Evolutionary conservation across 2,113 vertebrate species (phyloP), one percentile per base, ranked within the genome.

Genomic region (Tretioscincus oriximinensis): DNA sequence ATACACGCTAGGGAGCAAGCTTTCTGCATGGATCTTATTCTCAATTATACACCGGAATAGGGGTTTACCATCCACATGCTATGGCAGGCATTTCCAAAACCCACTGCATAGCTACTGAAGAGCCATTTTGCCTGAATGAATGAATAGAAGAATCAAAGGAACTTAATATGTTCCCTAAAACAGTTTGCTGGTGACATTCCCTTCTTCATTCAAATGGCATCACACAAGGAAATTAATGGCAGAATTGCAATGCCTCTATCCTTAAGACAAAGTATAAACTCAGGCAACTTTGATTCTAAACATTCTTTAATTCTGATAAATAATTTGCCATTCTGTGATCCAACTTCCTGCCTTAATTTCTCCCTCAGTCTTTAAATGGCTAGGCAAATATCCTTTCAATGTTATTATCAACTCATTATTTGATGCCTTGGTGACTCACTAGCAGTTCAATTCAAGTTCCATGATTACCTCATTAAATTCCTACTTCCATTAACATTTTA

Each of bases 401-500:
- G 85, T 85, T 24, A 87, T 79, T 77, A 86, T 76, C 51, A 73
- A 47, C 24, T 83, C 7, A 83, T 75, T 28, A 79, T 47, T 85
- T 85, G 75, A 61, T 80, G 74, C 24, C 66, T 67, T 71, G 18
- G 71, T 29, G 26, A 90, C 70, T 85, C 81, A 90, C 14, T 12
- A 64, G 1, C 29, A 84, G 71, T 83, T 83, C 68, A 85, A 64
- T 45, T 84, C 0, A 1, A 90, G 85, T 74, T 80, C 22, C 41
- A 61, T 20, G 29, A 78, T 22, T 82, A 47, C 69, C 81, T 92
- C 83, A 83, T 85, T 81, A 81, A 84, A 87, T 81, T 84, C 64
- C 51, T 84, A 8, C 81, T 87, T 87, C 51, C 4, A 81, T 82
- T 80, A 85, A 81, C 58, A 72, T 80, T 90, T 89, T 71, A 83